Evolutionary conservation across 2,113 vertebrate genomes (phyloP).

Genomic region (Catharus minimus): DNA sequence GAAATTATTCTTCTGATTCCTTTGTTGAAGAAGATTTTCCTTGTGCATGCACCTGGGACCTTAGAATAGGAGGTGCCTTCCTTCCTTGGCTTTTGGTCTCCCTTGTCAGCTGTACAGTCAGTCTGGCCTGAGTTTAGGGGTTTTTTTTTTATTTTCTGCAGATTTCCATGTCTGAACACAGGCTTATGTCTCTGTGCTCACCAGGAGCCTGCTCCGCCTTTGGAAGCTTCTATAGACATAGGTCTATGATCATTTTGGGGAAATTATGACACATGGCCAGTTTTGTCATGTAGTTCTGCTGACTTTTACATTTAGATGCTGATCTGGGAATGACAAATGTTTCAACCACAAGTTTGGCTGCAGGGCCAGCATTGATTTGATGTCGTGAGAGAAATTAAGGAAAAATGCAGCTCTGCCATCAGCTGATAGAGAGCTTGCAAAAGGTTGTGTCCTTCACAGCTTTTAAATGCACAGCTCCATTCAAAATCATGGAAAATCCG

Average conservation of each 20-base stretch:
- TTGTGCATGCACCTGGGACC: not conserved
- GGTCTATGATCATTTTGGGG: not conserved
- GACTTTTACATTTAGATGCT: not conserved
- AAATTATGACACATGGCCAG: not conserved
- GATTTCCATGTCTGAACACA: not conserved
- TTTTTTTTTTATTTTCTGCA: not conserved
- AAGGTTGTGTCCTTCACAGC: not conserved
- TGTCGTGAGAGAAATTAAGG: not conserved
- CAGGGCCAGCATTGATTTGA: not conserved
- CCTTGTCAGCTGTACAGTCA: not conserved
- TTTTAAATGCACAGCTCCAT: not conserved
- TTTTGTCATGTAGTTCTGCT: not conserved
- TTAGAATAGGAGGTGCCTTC: not conserved
- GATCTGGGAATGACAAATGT: not conserved
- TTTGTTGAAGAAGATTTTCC: not conserved
- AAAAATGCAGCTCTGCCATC: not conserved
- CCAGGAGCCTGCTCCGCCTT: accelerated
- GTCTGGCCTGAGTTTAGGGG: not conserved
- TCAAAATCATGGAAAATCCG: not conserved
- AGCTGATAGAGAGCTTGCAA: not conserved
- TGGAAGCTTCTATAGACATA: not conserved
- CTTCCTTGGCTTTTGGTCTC: not conserved
- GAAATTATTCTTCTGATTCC: not conserved
- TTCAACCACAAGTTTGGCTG: not conserved
- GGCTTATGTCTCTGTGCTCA: not conserved